Evolutionary conservation across 23 tunicate genomes (phyloP).

Genomic region (Oikopleura dioica): DNA sequence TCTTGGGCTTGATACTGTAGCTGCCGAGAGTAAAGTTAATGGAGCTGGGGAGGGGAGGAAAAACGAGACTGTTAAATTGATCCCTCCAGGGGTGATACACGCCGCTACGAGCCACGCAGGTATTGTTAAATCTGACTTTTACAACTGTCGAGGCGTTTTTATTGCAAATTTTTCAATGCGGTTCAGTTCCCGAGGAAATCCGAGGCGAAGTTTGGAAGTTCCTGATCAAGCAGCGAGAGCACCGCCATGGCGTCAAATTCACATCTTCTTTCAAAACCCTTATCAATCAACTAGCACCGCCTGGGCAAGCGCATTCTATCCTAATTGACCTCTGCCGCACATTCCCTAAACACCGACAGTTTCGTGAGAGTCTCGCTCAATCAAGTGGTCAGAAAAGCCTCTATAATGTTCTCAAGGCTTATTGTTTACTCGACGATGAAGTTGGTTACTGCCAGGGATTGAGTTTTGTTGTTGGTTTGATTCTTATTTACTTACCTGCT

Average conservation of each 20-base stretch:
- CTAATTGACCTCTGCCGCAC: slow-evolving; percentile 77
- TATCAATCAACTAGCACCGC: slow-evolving; percentile 38
- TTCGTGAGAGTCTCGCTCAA: slow-evolving; percentile 27
- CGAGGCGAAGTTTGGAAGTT: slow-evolving; percentile 56
- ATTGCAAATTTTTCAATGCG: too few species aligned
- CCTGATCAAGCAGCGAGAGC: slow-evolving; percentile 36
- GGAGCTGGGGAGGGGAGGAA: too few species aligned
- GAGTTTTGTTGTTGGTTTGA: slow-evolving; percentile 52
- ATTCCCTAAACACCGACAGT: slow-evolving; percentile 56
- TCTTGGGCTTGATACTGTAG: not conserved
- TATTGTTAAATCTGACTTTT: too few species aligned
- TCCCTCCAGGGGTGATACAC: not conserved
- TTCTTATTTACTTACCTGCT: slow-evolving; percentile 35
- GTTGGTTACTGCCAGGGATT: slow-evolving; percentile 89
- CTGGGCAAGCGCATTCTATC: slow-evolving; percentile 41
- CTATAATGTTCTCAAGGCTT: slow-evolving; percentile 56
- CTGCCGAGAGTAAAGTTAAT: too few species aligned
- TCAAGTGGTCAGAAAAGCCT: slow-evolving; percentile 36
- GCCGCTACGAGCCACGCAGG: not conserved
- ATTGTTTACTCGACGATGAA: slow-evolving; percentile 37
- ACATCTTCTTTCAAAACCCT: slow-evolving; percentile 18
- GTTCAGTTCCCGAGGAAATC: slow-evolving; percentile 19
- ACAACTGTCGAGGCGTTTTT: too few species aligned
- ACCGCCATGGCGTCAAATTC: not conserved
- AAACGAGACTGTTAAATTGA: not conserved